Evolutionary conservation across 1,140 invertebrate genomes (phyloP).

Genomic region (Macrotrachela quadricornifera): DNA sequence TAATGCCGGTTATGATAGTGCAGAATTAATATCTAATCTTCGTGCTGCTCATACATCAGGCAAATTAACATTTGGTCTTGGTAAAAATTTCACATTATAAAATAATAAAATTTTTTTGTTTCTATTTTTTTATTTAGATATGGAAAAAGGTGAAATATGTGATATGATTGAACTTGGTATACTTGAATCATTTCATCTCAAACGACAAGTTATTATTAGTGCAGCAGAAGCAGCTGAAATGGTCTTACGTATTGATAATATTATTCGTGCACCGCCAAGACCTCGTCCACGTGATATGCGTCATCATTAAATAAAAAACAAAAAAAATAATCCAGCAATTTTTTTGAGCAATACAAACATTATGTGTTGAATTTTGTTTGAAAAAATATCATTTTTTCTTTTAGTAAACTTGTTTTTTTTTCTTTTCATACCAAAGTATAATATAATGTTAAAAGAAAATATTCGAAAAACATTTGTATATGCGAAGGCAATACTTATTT

Average conservation of each 20-base stretch:
- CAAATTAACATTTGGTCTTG: slow-evolving; percentile 53
- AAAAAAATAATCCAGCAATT: too few relatives aligned
- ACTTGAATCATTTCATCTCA: slow-evolving; percentile 87
- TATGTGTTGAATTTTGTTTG: too few relatives aligned
- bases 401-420: too few relatives aligned
- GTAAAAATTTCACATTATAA: slow-evolving; percentile 31
- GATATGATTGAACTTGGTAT: slow-evolving; percentile 74
- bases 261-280: slow-evolving; percentile 78
- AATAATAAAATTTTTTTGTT: neutral
- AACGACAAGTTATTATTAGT: slow-evolving; percentile 74
- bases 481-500: too few relatives aligned
- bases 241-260: slow-evolving; percentile 92
- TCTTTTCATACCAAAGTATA: too few relatives aligned
- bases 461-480: too few relatives aligned
- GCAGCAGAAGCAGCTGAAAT: slow-evolving; percentile 94
- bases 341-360: too few relatives aligned
- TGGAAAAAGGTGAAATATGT: slow-evolving; percentile 57
- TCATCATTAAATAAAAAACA: too few relatives aligned
- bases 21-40: slow-evolving; percentile 69
- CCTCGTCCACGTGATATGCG: slow-evolving; percentile 57
- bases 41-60: slow-evolving; percentile 65
- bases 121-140: slow-evolving; percentile 38
- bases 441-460: too few relatives aligned
- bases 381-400: too few relatives aligned
- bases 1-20: slow-evolving; percentile 93